Evolutionary conservation across 2,113 vertebrate genomes (phyloP).

Genomic region (Lathamus discolor): DNA sequence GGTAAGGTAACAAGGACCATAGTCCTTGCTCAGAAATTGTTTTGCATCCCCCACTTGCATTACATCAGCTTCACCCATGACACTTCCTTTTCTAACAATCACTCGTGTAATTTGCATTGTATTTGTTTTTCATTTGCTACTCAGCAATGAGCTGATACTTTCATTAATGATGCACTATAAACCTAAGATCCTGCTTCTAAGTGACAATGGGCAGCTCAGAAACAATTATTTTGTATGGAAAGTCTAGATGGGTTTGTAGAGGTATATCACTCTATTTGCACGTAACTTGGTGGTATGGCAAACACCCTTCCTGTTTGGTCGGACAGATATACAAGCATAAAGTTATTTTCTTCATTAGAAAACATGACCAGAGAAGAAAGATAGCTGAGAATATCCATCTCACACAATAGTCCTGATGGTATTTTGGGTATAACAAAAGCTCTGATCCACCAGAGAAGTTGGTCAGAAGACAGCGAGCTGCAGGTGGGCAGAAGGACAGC

Average conservation of each 20-base stretch:
- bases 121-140: background rate
- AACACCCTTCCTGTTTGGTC: background rate
- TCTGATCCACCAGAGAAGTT: background rate
- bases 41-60: background rate
- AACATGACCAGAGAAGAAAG: background rate
- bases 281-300: background rate
- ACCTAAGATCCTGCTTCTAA: background rate
- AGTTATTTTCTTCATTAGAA: background rate
- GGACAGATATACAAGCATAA: background rate
- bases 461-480: background rate
- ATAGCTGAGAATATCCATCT: background rate
- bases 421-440: background rate
- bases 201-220: background rate
- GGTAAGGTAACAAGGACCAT: background rate
- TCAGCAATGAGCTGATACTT: background rate
- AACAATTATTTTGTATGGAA: background rate
- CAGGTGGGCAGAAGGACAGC: background rate
- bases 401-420: too few species aligned
- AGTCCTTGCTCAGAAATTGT: background rate
- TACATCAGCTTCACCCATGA: background rate
- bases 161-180: accelerated
- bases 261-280: accelerated
- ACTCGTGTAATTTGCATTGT: background rate
- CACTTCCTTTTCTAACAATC: background rate
- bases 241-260: background rate